Conservation (phyloP, 2,888 invertebrate species). For the Leptothorax acervorum region DNA sequence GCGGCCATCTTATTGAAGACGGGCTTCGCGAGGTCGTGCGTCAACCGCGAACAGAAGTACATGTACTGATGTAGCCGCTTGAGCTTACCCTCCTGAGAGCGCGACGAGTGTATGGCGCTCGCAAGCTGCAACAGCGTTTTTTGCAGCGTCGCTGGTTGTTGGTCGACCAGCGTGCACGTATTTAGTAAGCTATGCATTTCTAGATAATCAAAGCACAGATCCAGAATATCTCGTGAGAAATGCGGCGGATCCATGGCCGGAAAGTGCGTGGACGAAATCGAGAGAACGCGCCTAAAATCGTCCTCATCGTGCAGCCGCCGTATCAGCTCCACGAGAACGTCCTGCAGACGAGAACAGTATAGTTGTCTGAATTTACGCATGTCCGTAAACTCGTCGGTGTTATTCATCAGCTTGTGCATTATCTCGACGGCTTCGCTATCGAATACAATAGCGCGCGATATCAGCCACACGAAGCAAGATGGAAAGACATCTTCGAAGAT, state of each 20-base stretch:
- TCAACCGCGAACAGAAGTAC: conserved; percentile 86
- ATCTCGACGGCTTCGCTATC: conserved; percentile 49
- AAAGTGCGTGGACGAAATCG: conserved; percentile 83
- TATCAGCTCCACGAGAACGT: conserved; percentile 80
- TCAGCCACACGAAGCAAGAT: conserved; percentile 25
- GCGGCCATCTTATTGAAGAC: conserved; percentile 85
- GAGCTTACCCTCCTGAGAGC: conserved; percentile 86
- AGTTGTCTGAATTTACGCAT: conserved; percentile 76
- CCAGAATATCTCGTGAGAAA: conserved; percentile 85
- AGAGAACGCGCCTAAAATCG: conserved; percentile 82
- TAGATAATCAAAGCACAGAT: conserved; percentile 85
- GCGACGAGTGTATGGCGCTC: conserved; percentile 86
- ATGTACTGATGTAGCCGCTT: conserved; percentile 87
- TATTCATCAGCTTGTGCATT: conserved; percentile 75
- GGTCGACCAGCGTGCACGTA: conserved; percentile 75
- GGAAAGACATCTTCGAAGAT: conserved; percentile 80
- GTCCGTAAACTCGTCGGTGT: conserved; percentile 74
- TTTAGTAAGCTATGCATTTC: conserved; percentile 85
- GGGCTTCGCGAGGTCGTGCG: conserved; percentile 83
- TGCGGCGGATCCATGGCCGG: conserved; percentile 84
- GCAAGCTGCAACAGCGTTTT: conserved; percentile 87
- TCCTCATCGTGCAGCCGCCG: conserved; percentile 83
- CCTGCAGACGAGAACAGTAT: conserved; percentile 80
- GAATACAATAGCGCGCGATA: not conserved
- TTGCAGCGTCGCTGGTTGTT: conserved; percentile 87